A percentile compares a stretch with the other conserved stretches of the same genome.
phyloP scores from a whole-genome alignment of 2,888 invertebrate genomes.

The Reticulitermes lucifugus region DNA sequence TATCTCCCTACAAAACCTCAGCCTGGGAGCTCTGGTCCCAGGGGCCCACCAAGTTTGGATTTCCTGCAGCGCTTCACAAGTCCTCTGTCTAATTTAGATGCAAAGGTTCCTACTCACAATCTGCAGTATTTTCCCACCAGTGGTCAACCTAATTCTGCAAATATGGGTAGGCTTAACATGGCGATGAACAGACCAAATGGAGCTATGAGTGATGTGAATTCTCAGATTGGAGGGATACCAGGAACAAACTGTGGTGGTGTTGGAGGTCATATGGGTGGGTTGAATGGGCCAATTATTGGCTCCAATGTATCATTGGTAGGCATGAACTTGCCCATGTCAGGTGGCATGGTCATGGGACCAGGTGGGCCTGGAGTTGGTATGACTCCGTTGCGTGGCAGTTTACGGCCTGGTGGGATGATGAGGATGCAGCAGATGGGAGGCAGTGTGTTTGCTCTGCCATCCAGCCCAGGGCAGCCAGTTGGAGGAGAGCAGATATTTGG shows the following conservation, averaged over 20 bases:
- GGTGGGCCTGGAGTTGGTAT: constrained; percentile 65
- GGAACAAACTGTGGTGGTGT: constrained; percentile 62
- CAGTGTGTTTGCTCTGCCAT: constrained; percentile 50
- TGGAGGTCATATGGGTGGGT: constrained; percentile 59
- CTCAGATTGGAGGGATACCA: constrained; percentile 53
- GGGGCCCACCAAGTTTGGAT: constrained; percentile 89
- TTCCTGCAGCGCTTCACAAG: constrained; percentile 90
- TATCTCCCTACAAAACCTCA: constrained; percentile 97
- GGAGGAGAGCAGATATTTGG: constrained; percentile 52
- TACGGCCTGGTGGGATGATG: constrained; percentile 58
- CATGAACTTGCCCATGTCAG: constrained; percentile 57
- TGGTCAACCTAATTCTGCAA: constrained; percentile 67
- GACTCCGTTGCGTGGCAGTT: constrained; percentile 56
- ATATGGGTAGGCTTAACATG: constrained; percentile 67
- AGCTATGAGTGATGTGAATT: constrained; percentile 59
- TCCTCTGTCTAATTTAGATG: constrained; percentile 78
- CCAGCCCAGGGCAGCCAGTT: constrained; percentile 50
- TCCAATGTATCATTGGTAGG: constrained; percentile 67
- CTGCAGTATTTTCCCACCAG: constrained; percentile 80
- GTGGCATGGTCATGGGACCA: constrained; percentile 57
- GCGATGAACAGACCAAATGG: constrained; percentile 64
- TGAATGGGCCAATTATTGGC: constrained; percentile 67
- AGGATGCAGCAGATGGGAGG: constrained; percentile 54
- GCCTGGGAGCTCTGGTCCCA: constrained; percentile 75
- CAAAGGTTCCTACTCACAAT: constrained; percentile 77